Base-by-base conservation (phyloP, 1,140 invertebrate genomes). In the Tetranychus urticae region DNA sequence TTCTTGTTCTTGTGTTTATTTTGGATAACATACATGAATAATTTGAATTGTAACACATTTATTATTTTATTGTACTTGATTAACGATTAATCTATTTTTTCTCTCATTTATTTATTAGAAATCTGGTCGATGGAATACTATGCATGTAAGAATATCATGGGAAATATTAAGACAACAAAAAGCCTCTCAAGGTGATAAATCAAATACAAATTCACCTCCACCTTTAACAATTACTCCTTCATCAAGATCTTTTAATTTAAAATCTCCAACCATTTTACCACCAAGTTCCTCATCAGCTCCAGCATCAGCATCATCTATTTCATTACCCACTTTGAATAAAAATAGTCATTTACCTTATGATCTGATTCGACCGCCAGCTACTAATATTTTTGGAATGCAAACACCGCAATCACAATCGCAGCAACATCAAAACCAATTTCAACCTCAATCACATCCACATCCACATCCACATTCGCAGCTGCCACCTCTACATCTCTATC, bases 81-180 rank as follows among this genome's bases (percentile, higher is more conserved):
- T 23, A 23, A 23, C 23, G 23, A 23, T 23, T 23, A 23, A 23
- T 23, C 23, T 23, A 23, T 42, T 5, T 42, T 42, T 42, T 42
- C 39, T 42, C 10, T 23, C 23, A 23, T 65, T 64, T 59, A 50
- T 61, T 50, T 65, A 67, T 23, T 73, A 94, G 89, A 94, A 97
- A 81, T 82, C 84, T 68, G 90, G 90, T 62, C 88, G 89, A 68
- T 97, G 91, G 91, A 94, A 93, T 75, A 88, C 89, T 3, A 94
- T 94, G 85, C 91, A 97, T 72, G 91, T 94, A 1, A 78, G 88
- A 52, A 89, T 97, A 64, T 90, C 91, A 34, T 96, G 90, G 90
- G 89, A 94, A 72, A 96, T 97, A 64, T 93, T 93, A 73, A 85
- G 89, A 69, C 86, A 94, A 69, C 90, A 96, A 70, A 37, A 83